These are phyloP conservation scores for Strigamia transsilvanica DNA, from an alignment of 2,888 invertebrate species.

Conservation along the genomic window DNA sequence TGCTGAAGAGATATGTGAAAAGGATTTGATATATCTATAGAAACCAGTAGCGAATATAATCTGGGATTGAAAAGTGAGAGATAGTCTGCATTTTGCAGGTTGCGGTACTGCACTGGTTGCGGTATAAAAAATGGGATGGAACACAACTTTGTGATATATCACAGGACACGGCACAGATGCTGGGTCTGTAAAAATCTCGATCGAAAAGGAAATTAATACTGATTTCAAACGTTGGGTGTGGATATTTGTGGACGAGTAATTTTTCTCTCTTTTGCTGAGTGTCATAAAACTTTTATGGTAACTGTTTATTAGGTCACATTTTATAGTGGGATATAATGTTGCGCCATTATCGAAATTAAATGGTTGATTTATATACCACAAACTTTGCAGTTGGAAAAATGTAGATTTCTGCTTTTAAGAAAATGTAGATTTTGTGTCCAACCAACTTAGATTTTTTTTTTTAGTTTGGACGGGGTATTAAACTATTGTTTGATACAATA, in stretches of 20 bases:
- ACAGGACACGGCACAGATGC: background rate
- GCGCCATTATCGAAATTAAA: slow-evolving; percentile 21
- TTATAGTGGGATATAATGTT: slow-evolving; percentile 24
- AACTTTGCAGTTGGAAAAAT: background rate
- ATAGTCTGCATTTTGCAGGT: background rate
- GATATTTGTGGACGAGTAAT: slow-evolving; percentile 5
- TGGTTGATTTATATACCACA: background rate
- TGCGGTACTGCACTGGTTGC: background rate
- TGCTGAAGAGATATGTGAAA: background rate
- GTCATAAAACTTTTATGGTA: slow-evolving; percentile 38
- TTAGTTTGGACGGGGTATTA: too few species aligned
- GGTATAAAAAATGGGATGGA: background rate
- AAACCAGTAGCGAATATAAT: slow-evolving; percentile 33
- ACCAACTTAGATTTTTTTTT: too few species aligned
- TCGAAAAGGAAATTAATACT: background rate
- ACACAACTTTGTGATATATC: background rate
- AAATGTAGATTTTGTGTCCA: background rate
- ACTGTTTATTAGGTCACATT: slow-evolving; percentile 28
- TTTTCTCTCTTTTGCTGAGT: slow-evolving; percentile 9
- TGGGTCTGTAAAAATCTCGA: background rate
- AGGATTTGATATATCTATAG: slow-evolving; percentile 32
- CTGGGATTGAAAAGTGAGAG: background rate
- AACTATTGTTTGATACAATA: too few species aligned
- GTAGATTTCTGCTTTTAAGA: background rate
- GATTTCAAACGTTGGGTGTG: slow-evolving; percentile 1